A percentile compares a stretch with the other conserved stretches of the same genome.
These are phyloP conservation scores for Haliclystus octoradiatus DNA, from an alignment of 30 jellyfish, hydroid and myxozoan species.

Conservation along the genomic window DNA sequence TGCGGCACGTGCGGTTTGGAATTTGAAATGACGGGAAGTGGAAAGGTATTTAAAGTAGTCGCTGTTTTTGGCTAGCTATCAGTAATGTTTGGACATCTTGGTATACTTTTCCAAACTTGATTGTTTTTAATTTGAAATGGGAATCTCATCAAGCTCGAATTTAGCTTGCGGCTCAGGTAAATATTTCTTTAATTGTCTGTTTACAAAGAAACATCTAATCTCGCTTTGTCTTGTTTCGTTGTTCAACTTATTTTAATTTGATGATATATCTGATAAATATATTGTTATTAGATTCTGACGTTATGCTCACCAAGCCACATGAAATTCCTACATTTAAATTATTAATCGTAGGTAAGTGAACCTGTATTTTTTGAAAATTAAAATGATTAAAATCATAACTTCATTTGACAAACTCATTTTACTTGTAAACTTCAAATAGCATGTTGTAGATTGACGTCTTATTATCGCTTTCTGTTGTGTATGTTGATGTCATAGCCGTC, in stretches of 20 bases:
- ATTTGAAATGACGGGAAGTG: too few species aligned
- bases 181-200: not conserved
- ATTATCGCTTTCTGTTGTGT: too few species aligned
- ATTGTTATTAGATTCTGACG: not conserved
- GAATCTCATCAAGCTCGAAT: constrained; percentile 50
- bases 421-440: too few species aligned
- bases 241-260: not conserved
- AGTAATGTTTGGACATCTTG: too few species aligned
- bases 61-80: too few species aligned
- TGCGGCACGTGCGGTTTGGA: too few species aligned
- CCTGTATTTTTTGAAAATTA: not conserved
- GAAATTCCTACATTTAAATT: constrained; percentile 89
- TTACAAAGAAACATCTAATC: not conserved
- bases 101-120: too few species aligned
- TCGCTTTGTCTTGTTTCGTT: not conserved
- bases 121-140: too few species aligned
- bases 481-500: too few species aligned
- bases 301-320: constrained; percentile 13
- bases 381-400: not conserved
- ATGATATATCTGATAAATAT: constrained; percentile 1
- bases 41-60: too few species aligned
- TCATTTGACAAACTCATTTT: too few species aligned
- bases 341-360: constrained; percentile 73
- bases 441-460: too few species aligned
- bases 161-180: constrained; percentile 68